phyloP scores from a whole-genome alignment of 2,113 vertebrate species.

The Nipponia nippon region DNA sequence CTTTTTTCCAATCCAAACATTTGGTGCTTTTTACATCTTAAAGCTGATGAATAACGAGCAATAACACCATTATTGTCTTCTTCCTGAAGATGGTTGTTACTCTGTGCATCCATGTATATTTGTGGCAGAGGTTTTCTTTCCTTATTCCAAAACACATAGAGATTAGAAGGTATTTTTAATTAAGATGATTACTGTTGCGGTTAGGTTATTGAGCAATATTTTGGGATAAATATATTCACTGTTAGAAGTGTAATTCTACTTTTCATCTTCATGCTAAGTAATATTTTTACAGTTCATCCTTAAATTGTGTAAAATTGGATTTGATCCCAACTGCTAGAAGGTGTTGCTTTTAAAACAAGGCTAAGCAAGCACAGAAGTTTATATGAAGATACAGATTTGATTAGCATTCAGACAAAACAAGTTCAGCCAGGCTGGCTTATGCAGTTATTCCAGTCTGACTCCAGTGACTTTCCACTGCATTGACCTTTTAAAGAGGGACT shows the following conservation, averaged over 20 bases:
- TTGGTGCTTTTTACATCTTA: not conserved
- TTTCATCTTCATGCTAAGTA: conserved; percentile 66
- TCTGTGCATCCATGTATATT: not conserved
- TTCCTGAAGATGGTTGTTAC: not conserved
- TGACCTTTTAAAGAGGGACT: not conserved
- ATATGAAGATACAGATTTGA: conserved; percentile 68
- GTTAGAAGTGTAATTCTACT: conserved; percentile 61
- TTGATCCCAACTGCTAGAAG: conserved; percentile 69
- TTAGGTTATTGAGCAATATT: conserved; percentile 72
- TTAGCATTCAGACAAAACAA: conserved; percentile 70
- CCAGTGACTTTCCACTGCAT: conserved; percentile 32
- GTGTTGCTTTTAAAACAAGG: conserved; percentile 74
- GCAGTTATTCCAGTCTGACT: conserved; percentile 36
- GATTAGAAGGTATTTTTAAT: conserved; percentile 69
- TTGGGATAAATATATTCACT: conserved; percentile 65
- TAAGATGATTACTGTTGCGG: conserved; percentile 65
- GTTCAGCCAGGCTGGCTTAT: conserved; percentile 66
- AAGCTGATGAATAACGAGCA: not conserved
- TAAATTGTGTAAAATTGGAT: conserved; percentile 67
- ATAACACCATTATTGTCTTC: not conserved
- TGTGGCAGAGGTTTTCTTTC: not conserved
- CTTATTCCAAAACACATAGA: conserved; percentile 26
- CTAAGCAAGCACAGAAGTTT: conserved; percentile 76
- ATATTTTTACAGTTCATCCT: conserved; percentile 60
- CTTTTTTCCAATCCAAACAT: not conserved